phyloP scores from a whole-genome alignment of 2,113 vertebrate genomes.

The Halcyon senegalensis region DNA sequence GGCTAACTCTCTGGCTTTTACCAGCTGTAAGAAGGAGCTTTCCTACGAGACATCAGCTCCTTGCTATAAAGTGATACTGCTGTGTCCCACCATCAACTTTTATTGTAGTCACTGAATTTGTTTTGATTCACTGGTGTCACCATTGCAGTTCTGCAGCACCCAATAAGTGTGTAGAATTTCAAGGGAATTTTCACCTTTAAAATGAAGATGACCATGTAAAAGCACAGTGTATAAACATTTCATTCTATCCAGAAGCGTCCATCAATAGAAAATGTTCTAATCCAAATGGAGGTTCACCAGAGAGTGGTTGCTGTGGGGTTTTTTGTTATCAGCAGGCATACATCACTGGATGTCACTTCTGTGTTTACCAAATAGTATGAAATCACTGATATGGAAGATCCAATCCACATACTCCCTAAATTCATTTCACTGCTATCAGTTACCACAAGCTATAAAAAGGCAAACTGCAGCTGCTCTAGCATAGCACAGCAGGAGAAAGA shows the following conservation, averaged over 20 bases:
- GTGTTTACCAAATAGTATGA: slow-evolving; percentile 55
- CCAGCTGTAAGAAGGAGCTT: background rate
- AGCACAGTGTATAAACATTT: background rate
- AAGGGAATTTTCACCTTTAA: background rate
- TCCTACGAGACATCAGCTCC: background rate
- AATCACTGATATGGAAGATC: slow-evolving; percentile 56
- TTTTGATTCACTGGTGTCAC: background rate
- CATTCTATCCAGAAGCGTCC: background rate
- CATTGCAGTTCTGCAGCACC: background rate
- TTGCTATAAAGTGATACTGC: background rate
- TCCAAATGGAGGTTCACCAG: background rate
- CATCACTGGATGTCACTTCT: slow-evolving; percentile 39
- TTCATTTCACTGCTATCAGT: slow-evolving; percentile 63
- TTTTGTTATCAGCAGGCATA: background rate
- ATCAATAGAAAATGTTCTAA: background rate
- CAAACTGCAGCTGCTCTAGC: slow-evolving; percentile 59
- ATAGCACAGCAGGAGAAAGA: slow-evolving; percentile 34
- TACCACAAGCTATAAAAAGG: slow-evolving; percentile 58
- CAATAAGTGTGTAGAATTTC: background rate
- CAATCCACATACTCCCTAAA: slow-evolving; percentile 49
- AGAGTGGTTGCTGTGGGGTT: background rate
- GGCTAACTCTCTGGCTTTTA: background rate
- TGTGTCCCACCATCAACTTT: background rate
- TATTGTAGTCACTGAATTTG: background rate
- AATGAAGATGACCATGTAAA: background rate